Conservation (phyloP, 2,797 vertebrate genomes). For the Cirrhinus molitorella region DNA sequence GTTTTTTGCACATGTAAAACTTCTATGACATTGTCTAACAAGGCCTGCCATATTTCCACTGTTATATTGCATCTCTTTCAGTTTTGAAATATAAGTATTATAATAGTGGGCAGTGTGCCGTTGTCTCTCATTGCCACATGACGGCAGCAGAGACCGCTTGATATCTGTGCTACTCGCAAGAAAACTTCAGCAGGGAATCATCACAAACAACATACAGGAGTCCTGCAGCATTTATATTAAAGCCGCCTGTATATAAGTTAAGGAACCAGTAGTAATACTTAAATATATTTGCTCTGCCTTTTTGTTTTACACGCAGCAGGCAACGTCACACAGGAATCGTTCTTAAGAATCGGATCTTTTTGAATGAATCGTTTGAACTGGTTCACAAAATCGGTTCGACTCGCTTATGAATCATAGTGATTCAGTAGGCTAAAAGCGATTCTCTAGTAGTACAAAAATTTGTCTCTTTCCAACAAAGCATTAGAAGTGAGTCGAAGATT, state of each 20-base stretch:
- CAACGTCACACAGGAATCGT: not conserved
- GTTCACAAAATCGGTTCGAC: not conserved
- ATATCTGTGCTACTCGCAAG: not conserved
- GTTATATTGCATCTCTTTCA: not conserved
- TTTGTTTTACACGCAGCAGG: not conserved
- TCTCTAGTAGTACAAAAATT: not conserved
- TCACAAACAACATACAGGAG: not conserved
- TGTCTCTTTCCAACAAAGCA: not conserved
- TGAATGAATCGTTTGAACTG: not conserved
- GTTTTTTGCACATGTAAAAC: too few species aligned
- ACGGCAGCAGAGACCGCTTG: not conserved
- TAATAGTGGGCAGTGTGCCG: not conserved
- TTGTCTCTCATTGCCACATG: not conserved
- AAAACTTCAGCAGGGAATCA: not conserved
- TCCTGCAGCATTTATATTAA: not conserved
- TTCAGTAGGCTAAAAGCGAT: not conserved
- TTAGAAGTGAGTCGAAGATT: not conserved
- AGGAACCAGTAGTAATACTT: not conserved
- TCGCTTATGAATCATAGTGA: not conserved
- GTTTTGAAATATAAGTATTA: not conserved
- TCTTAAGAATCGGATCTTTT: not conserved
- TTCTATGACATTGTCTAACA: too few species aligned
- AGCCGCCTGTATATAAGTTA: not conserved
- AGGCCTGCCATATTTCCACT: too few species aligned
- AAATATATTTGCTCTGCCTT: not conserved